Base-by-base conservation (phyloP, 2,888 invertebrate genomes). In the Muscina levida region DNA sequence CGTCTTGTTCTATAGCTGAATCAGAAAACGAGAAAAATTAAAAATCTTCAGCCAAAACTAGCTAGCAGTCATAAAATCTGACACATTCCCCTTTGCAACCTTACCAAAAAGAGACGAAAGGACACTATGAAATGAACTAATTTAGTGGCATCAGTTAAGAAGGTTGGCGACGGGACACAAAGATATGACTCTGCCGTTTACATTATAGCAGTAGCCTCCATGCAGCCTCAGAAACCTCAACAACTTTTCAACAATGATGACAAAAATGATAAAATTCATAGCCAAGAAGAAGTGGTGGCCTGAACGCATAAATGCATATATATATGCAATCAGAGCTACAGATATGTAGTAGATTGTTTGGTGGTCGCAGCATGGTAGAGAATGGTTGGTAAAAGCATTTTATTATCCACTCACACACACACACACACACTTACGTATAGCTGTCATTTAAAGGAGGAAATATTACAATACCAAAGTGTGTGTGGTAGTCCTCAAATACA, bases 91-190 rank as follows among this genome's bases (percentile, higher is more conserved):
- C 19, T 17, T 2, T 13, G 3, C 17, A 48, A 39, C 48, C 51
- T 11, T 24, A 4, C 1, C 15, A 46, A 65, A 15, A 44, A 44
- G 22, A n/a, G 15, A 53, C 2, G 13, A 53, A 1, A 13, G n/a
- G 46, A 22, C 56, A 62, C 70, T 26, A 73, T 10, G 53, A 70
- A 59, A 68, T 13, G 26, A 79, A 62, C 72, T 72, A 68, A 72
- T 76, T 79, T 75, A 65, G 72, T 79, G 75, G 59, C 72, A 72
- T 75, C 79, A 74, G 71, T 71, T 74, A 65, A 73, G 77, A 78
- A 68, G 51, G 68, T 73, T 78, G 70, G 70, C 65, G 73, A 71
- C 73, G 51, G 48, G 22, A 57, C 56, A 44, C 44, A 57, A 37
- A 31, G 66, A 42, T 8, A 10, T 15, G 11, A 2, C 53, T 11